Base-by-base conservation (phyloP, 2,888 invertebrate species). In the Amiota minor region DNA sequence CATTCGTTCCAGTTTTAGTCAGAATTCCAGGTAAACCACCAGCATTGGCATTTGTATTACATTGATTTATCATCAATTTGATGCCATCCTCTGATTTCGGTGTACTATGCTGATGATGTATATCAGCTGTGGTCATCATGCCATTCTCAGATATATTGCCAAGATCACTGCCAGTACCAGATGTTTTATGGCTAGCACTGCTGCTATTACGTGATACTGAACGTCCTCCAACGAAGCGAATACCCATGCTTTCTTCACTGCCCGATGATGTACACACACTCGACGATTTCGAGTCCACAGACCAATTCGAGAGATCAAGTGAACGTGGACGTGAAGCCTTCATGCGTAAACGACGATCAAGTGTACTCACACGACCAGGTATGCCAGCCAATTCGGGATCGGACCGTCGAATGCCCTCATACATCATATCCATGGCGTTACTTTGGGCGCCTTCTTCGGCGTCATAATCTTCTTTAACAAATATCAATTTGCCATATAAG, bases 401-500 rank as follows among this genome's bases (percentile, higher is more conserved):
- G 79, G 95, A 95, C 68, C 95, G 91, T 12, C 96, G 91, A 72
- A 96, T 90, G 0, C 94, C 93, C 82, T 96, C 96, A 82, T 94
- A 94, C 50, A 95, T 93, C 84, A 89, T 88, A 75, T 90, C 89
- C 86, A 90, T 89, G n/a, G 89, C 83, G 76, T 89, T 89, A 45
- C 94, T 93, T 69, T 92, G 92, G 1, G 93, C 93, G 76, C 94
- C 93, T n/a, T 94, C 95, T 72, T 95, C 96, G 81, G 96, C 95
- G 85, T 96, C 96, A 76, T 89, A 90, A 77, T 90, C 82, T 78
- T 90, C 90, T 85, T 95, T 95, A 0, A 96, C 94, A 88, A 96
- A 96, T 92, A 97, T 96, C 73, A 97, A 90, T 86, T 97, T 96
- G 1, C 95, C 96, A 87, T 97, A 97, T 1, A 97, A 90, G 0